A percentile compares a stretch with the other conserved stretches of the same genome.
These are phyloP conservation scores for Drosophila grimshawi DNA, from an alignment of 1,140 invertebrate species.

Conservation along the genomic window DNA sequence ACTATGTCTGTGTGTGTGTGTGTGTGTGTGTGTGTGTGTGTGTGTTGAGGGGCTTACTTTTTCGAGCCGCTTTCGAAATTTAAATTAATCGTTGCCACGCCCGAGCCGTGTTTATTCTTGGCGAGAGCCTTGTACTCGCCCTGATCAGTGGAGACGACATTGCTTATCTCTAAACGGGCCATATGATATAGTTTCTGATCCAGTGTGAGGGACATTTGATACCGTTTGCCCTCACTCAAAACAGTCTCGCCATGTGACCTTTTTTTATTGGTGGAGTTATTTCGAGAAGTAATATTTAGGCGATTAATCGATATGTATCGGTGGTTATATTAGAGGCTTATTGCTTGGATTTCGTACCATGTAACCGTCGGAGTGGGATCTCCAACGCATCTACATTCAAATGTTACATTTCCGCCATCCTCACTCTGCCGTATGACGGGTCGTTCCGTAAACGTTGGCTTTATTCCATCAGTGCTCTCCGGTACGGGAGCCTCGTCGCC, in stretches of 20 bases:
- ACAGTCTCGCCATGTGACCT: conserved; percentile 94
- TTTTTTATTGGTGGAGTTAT: conserved; percentile 52
- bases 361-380: conserved; percentile 95
- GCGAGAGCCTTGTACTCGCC: conserved; percentile 97
- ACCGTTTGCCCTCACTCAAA: conserved; percentile 91
- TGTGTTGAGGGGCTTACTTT: conserved; percentile 88
- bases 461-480: conserved; percentile 91
- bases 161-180: conserved; percentile 92
- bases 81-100: conserved; percentile 96
- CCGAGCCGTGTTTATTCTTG: conserved; percentile 96
- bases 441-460: conserved; percentile 98
- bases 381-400: conserved; percentile 97
- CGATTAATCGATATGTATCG: neutral
- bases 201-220: conserved; percentile 91
- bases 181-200: conserved; percentile 96
- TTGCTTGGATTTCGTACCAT: conserved; percentile 88
- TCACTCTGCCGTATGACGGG: conserved; percentile 97
- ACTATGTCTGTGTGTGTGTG: too few relatives aligned
- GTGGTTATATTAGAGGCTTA: neutral
- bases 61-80: conserved; percentile 96
- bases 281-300: too few relatives aligned
- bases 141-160: conserved; percentile 93
- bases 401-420: conserved; percentile 95
- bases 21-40: too few relatives aligned
- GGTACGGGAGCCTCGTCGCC: conserved; percentile 96